phyloP scores from a whole-genome alignment of 2,888 invertebrate genomes.

The Blera fallax region DNA sequence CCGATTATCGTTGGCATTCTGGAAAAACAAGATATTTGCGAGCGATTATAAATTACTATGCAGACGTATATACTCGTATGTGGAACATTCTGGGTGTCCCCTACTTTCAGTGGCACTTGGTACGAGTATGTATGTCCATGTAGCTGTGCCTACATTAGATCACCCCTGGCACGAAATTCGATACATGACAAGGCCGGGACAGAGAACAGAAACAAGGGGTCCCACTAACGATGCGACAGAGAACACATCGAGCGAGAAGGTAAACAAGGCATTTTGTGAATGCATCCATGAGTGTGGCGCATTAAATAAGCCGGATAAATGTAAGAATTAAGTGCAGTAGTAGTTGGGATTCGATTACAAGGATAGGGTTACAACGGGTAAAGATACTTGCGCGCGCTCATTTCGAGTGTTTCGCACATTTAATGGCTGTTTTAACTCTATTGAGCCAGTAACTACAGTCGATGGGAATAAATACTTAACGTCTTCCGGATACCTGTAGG shows the following conservation, averaged over 20 bases:
- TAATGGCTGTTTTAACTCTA: conserved; percentile 22
- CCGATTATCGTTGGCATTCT: conserved; percentile 25
- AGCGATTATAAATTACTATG: background rate
- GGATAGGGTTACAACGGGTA: conserved; percentile 11
- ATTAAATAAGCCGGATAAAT: conserved; percentile 61
- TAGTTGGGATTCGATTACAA: conserved; percentile 36
- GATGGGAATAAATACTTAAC: no score
- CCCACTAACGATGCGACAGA: background rate
- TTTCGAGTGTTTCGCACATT: conserved; percentile 38
- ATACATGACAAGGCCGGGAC: conserved; percentile 25
- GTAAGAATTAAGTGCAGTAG: conserved; percentile 25
- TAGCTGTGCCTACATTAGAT: background rate
- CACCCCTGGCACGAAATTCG: conserved; percentile 35
- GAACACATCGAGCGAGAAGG: background rate
- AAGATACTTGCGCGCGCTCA: conserved; percentile 19
- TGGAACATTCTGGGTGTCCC: background rate
- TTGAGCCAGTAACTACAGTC: no score
- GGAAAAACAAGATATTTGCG: conserved; percentile 37
- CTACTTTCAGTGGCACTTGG: background rate
- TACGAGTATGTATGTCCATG: background rate
- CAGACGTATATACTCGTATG: background rate
- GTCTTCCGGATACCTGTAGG: no score
- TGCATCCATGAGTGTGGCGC: conserved; percentile 8
- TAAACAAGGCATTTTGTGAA: conserved; percentile 13
- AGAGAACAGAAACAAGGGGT: background rate